Conservation (phyloP, 2,888 invertebrate genomes). For the Cantharis rustica region DNA sequence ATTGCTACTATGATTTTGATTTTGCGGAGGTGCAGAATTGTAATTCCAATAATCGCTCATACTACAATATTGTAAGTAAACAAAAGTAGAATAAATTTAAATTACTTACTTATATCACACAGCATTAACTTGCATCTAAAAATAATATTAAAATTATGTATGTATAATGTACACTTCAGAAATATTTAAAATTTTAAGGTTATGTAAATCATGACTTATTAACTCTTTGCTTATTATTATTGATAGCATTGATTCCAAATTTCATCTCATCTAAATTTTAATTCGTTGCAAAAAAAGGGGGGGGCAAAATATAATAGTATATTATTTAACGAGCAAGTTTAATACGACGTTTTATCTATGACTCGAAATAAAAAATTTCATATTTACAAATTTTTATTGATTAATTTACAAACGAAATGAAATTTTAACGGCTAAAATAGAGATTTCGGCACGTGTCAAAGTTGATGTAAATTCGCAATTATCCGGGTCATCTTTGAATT, state of each 20-base stretch:
- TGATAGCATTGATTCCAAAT: background rate
- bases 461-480: no score
- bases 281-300: no score
- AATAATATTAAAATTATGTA: background rate
- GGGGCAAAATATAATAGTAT: no score
- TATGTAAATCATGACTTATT: background rate
- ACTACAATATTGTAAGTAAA: background rate
- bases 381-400: no score
- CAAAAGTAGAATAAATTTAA: background rate
- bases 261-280: background rate
- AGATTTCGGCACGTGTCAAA: no score
- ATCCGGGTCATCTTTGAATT: no score
- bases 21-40: background rate
- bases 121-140: background rate
- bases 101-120: background rate
- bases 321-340: no score
- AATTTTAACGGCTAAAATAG: no score
- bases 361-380: no score
- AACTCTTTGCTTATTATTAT: no score
- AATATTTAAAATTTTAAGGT: background rate
- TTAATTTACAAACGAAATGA: no score
- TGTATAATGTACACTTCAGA: background rate
- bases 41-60: slow-evolving; percentile 24
- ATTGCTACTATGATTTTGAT: background rate
- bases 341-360: no score